Evolutionary conservation across 2,113 vertebrate genomes (phyloP).

Genomic region (Tetrao urogallus): DNA sequence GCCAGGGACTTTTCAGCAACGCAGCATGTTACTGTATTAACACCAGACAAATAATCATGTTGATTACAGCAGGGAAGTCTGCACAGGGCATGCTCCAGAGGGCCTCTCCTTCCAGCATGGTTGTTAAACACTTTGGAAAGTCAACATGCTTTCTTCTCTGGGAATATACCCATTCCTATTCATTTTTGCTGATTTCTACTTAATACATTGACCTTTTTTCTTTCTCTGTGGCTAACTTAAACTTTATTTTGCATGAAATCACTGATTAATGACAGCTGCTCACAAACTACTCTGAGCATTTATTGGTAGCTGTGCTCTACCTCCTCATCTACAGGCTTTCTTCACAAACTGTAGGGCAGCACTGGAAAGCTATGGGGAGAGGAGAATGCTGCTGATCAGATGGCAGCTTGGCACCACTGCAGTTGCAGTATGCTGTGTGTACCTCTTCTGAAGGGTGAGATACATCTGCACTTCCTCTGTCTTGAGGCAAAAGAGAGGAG

Average conservation of each 20-base stretch:
- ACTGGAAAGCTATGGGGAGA: neutral
- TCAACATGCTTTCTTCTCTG: neutral
- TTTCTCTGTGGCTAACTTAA: neutral
- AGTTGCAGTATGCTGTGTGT: neutral
- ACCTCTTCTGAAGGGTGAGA: neutral
- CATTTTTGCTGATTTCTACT: neutral
- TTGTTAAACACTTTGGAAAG: neutral
- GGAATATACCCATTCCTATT: neutral
- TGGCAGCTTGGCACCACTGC: neutral
- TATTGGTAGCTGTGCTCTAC: neutral
- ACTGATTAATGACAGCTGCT: neutral
- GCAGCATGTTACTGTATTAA: slow-evolving; percentile 32
- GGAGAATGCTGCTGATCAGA: neutral
- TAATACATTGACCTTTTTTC: neutral
- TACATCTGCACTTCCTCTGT: neutral
- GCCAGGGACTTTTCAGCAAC: slow-evolving; percentile 57
- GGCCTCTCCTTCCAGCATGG: neutral
- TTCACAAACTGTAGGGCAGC: neutral
- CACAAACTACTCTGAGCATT: neutral
- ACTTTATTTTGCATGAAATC: neutral
- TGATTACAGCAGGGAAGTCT: slow-evolving; percentile 21
- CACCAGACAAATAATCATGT: neutral
- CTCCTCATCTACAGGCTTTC: neutral
- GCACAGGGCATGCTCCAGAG: neutral
- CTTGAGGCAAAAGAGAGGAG: neutral